Evolutionary conservation across 2,888 invertebrate species (phyloP), one percentile per base, ranked within the genome.

Genomic region (Crocallis elinguaria): DNA sequence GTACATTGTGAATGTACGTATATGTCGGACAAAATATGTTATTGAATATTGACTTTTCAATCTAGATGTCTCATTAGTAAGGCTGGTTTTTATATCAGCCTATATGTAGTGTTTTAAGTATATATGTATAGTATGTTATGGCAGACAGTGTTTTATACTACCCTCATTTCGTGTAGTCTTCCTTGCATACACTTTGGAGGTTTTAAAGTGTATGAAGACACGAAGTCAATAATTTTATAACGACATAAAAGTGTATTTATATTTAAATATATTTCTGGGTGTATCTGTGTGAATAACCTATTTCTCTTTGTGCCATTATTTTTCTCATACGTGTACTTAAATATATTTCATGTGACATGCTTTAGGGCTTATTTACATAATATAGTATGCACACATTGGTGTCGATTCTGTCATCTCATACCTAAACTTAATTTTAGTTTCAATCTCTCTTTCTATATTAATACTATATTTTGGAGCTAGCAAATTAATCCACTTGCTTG

Each of bases 301-400:
- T 67, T 64, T 69, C 73, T 72, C 71, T 75, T 68, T 67, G 82
- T 81, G 80, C 81, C 82, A 82, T 81, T 71, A 65, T 64, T 69
- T 68, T 56, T 59, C 16, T 43, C 37, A 17, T 37, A 41, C 62
- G 57, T 70, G 79, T 82, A 79, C 79, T 79, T 82, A 79, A 29
- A 71, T 60, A 49, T 65, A 64, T 64, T 66, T 72, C 71, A 75
- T 69, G 66, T 72, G 55, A 66, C 68, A 64, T 64, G 67, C 68
- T 76, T 72, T 67, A 64, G 58, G 23, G 21, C 29, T 41, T 7
- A 23, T 33, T n/a, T 23, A 43, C 8, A n/a, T n/a, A n/a, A n/a
- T n/a, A n/a, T n/a, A n/a, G n/a, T n/a, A n/a, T n/a, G n/a, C n/a
- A n/a, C n/a, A n/a, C n/a, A n/a, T n/a, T n/a, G n/a, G n/a, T n/a